phyloP scores from a whole-genome alignment of 2,113 vertebrate genomes.

The Aphyosemion australe region DNA sequence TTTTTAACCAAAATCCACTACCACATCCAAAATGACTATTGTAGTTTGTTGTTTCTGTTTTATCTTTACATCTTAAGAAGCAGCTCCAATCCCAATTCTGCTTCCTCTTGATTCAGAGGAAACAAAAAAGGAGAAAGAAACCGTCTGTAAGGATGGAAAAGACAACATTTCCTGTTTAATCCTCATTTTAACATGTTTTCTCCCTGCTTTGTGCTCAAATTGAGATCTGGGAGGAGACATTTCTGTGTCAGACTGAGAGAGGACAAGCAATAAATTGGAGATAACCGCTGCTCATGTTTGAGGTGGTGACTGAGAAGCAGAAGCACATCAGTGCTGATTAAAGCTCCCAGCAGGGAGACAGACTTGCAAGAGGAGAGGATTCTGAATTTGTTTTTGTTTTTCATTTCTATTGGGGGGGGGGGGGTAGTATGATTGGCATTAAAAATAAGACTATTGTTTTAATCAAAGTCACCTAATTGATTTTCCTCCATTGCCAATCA shows the following conservation, averaged over 20 bases:
- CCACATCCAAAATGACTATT: constrained; percentile 41
- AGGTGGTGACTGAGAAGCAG: constrained; percentile 68
- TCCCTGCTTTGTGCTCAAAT: constrained; percentile 51
- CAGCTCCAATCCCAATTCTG: constrained; percentile 37
- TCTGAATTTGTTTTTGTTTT: constrained; percentile 45
- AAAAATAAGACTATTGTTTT: constrained; percentile 9
- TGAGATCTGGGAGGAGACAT: constrained; percentile 60
- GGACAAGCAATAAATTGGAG: constrained; percentile 72
- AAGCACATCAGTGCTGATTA: constrained; percentile 72
- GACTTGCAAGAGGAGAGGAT: constrained; percentile 43
- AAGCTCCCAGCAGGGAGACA: constrained; percentile 62
- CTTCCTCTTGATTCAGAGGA: constrained; percentile 48
- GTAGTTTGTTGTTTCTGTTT: constrained; percentile 66
- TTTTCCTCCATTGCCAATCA: constrained; percentile 2
- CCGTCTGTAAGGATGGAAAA: constrained; percentile 42
- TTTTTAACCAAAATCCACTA: constrained; percentile 60
- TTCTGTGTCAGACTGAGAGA: constrained; percentile 67
- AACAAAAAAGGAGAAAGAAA: constrained; percentile 29
- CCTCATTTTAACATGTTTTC: constrained; percentile 57
- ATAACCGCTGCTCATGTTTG: constrained; percentile 72
- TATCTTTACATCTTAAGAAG: constrained; percentile 71
- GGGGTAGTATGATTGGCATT: not conserved
- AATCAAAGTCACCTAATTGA: not conserved
- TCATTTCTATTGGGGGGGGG: not conserved
- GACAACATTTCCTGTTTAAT: constrained; percentile 48